Evolutionary conservation across 1,140 invertebrate species (phyloP).

Genomic region (Cryptotermes secundus): DNA sequence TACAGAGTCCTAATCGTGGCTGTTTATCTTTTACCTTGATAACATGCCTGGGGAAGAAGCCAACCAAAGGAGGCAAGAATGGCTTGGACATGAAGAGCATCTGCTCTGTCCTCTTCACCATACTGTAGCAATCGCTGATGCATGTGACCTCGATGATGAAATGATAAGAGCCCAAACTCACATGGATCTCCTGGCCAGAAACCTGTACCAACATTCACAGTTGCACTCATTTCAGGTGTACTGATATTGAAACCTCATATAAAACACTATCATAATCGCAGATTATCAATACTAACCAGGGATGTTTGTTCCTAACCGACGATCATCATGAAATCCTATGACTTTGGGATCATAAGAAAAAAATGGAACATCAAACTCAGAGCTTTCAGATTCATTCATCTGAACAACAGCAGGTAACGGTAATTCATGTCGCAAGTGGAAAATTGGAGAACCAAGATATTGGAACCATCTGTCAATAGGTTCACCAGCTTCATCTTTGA

Average conservation of each 20-base stretch:
- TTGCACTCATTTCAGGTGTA: too few species aligned
- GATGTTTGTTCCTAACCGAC: slow-evolving; percentile 66
- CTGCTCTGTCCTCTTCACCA: slow-evolving; percentile 54
- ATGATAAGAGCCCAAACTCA: slow-evolving; percentile 75
- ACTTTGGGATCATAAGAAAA: slow-evolving; percentile 58
- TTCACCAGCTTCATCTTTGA: slow-evolving; percentile 51
- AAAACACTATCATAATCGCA: background rate
- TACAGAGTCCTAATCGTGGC: background rate
- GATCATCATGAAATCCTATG: slow-evolving; percentile 53
- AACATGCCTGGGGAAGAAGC: slow-evolving; percentile 76
- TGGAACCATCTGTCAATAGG: slow-evolving; percentile 64
- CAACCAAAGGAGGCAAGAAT: slow-evolving; percentile 77
- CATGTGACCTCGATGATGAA: slow-evolving; percentile 63
- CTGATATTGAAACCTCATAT: too few species aligned
- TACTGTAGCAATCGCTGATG: slow-evolving; percentile 46
- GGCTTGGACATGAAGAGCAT: slow-evolving; percentile 68
- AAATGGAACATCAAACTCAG: slow-evolving; percentile 54
- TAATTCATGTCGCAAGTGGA: slow-evolving; percentile 62
- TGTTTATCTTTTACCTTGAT: slow-evolving; percentile 61
- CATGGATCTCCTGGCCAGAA: slow-evolving; percentile 75
- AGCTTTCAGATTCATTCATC: slow-evolving; percentile 56
- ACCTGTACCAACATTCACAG: slow-evolving; percentile 53
- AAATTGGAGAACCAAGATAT: slow-evolving; percentile 61
- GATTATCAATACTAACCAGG: slow-evolving; percentile 57
- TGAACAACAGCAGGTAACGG: slow-evolving; percentile 65